These are phyloP conservation scores for Tadarida brasiliensis DNA, from an alignment of 2,797 vertebrate species.

Conservation along the genomic window DNA sequence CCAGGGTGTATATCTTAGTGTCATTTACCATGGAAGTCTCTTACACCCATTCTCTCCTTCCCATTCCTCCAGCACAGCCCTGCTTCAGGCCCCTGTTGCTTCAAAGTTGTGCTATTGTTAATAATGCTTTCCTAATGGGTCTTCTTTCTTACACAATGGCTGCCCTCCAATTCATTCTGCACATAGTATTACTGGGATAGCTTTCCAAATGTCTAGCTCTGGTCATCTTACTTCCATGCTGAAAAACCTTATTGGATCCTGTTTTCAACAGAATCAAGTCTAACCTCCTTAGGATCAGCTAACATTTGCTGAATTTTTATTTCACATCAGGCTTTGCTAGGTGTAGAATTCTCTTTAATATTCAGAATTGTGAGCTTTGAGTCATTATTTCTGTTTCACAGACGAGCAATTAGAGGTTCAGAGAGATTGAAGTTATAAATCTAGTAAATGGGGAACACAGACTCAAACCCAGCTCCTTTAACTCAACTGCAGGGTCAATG, in stretches of 20 bases:
- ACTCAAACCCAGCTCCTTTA: constrained; percentile 22
- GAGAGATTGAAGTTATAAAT: constrained; percentile 52
- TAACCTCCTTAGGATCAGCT: neutral
- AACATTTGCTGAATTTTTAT: constrained; percentile 13
- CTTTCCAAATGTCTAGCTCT: neutral
- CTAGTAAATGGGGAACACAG: constrained; percentile 3
- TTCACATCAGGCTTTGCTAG: neutral
- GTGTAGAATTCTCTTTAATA: neutral
- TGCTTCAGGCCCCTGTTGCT: neutral
- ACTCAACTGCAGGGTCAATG: constrained; percentile 21
- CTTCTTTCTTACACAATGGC: neutral
- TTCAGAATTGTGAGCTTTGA: neutral
- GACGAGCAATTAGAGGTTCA: constrained; percentile 23
- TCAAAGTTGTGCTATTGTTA: neutral
- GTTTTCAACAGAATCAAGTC: neutral
- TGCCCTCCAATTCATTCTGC: neutral
- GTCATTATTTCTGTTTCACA: neutral
- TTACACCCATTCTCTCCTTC: neutral
- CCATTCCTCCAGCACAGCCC: neutral
- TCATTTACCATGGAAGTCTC: neutral
- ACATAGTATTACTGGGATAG: neutral
- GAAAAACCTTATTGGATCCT: neutral
- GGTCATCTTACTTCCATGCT: neutral
- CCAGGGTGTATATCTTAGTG: neutral
- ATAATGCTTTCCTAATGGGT: neutral